Evolutionary conservation across 2,888 invertebrate genomes (phyloP).

Genomic region (Archaeoteleia sp.): DNA sequence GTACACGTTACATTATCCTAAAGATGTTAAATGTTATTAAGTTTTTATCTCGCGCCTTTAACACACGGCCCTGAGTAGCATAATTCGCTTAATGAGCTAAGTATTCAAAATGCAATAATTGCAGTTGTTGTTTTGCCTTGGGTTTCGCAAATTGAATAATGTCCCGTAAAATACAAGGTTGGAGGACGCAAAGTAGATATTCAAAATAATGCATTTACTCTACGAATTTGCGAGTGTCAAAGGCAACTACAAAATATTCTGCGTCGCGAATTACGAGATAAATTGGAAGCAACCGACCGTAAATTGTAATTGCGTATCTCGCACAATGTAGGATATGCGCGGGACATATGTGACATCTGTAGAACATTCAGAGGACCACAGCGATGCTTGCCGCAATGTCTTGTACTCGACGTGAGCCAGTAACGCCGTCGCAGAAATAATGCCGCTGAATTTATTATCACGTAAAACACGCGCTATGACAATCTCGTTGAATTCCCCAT

Average conservation of each 20-base stretch:
- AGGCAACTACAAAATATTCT: conserved; percentile 35
- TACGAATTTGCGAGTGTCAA: conserved; percentile 31
- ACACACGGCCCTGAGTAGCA: too few relatives aligned
- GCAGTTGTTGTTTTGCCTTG: too few relatives aligned
- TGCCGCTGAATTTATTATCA: conserved; percentile 51
- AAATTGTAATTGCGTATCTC: conserved; percentile 53
- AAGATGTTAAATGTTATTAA: too few relatives aligned
- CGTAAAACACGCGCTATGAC: conserved; percentile 43
- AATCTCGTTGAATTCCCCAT: conserved; percentile 35
- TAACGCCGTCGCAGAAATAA: conserved; percentile 49
- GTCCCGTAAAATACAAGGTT: conserved; percentile 27
- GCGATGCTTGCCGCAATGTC: conserved; percentile 44
- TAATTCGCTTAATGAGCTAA: too few relatives aligned
- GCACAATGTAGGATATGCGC: conserved; percentile 54
- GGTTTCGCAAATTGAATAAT: conserved; percentile 30
- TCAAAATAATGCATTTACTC: conserved; percentile 24
- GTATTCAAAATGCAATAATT: too few relatives aligned
- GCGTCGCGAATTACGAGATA: conserved; percentile 45
- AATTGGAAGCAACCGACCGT: conserved; percentile 49
- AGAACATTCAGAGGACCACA: conserved; percentile 49
- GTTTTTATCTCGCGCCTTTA: too few relatives aligned
- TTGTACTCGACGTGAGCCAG: conserved; percentile 45
- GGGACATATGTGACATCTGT: conserved; percentile 54
- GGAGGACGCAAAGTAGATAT: conserved; percentile 27
- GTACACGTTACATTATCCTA: too few relatives aligned